Evolutionary conservation across 2,888 invertebrate species (phyloP).

Genomic region (Entomobrya proxima): DNA sequence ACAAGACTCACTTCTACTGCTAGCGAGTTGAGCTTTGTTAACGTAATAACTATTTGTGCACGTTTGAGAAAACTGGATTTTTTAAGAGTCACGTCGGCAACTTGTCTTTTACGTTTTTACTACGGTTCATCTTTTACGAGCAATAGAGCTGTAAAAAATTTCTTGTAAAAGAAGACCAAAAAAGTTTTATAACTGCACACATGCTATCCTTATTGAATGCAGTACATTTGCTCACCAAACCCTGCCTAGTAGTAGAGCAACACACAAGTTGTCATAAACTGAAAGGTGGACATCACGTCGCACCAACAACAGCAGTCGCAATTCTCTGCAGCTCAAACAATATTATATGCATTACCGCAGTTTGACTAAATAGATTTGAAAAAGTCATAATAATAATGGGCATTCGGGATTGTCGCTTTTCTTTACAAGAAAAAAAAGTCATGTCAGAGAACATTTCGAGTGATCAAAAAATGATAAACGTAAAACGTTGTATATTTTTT

Average conservation of each 20-base stretch:
- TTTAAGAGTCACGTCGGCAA: constrained; percentile 36
- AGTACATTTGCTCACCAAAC: background rate
- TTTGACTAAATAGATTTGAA: too few relatives aligned
- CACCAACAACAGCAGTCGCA: background rate
- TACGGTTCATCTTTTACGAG: constrained; percentile 46
- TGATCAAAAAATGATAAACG: too few relatives aligned
- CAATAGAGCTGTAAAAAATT: constrained; percentile 49
- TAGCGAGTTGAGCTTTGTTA: background rate
- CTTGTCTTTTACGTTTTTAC: constrained; percentile 39
- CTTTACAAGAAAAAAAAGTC: too few relatives aligned
- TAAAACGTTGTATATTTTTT: too few relatives aligned
- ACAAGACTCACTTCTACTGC: background rate
- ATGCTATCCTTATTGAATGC: background rate
- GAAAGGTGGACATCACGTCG: background rate
- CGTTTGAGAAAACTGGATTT: constrained; percentile 37
- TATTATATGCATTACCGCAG: too few relatives aligned
- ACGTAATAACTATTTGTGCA: background rate
- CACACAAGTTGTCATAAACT: background rate
- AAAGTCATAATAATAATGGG: too few relatives aligned
- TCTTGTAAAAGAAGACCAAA: background rate
- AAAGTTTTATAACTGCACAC: background rate
- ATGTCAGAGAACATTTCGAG: too few relatives aligned
- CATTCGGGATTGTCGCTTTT: too few relatives aligned
- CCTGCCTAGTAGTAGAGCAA: background rate
- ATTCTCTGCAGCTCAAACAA: too few relatives aligned